Evolutionary conservation across 2,888 invertebrate genomes (phyloP), one percentile per base, ranked within the genome.

Genomic region (Caenorhabditis sulstoni): DNA sequence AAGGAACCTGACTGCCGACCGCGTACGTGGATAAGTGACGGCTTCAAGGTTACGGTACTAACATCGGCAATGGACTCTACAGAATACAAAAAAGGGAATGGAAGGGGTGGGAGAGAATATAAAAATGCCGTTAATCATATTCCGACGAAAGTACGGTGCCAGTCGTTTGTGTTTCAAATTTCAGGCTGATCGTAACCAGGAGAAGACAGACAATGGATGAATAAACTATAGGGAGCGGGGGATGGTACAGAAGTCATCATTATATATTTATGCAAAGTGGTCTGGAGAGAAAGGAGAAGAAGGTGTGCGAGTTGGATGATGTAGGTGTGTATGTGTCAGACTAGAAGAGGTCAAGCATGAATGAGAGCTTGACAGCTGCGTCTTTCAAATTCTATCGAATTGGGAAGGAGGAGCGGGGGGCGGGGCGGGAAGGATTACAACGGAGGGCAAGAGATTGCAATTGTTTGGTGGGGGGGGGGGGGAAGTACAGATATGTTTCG

Each of bases 301-400:
- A 44, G 3, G 16, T 3, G 16, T 3, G 44, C 12, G 16, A 44
- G 16, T n/a, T 29, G 29, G 29, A 29, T 29, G 50, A 39, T n/a
- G 44, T 65, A 22, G 55, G n/a, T 20, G 52, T 18, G n/a, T 44
- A 55, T 55, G 45, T 29, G 37, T 55, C 58, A 64, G 57, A 62
- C 66, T 76, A 68, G 55, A 65, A 59, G 47, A 66, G 49, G 79
- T 79, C 79, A 79, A 79, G 79, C 79, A 79, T 79, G 79, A 74
- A 78, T 73, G 44, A 67, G 79, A 79, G 79, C 79, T 79, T 79
- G 79, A 79, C 79, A 65, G 62, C 62, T 49, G 53, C 61, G 59
- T 73, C 62, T 64, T 12, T 55, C 47, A 41, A 44, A 41, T 50
- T 64, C 64, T 73, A 71, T 29, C 29, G 29, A 29, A 7, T 29